These are phyloP conservation scores for Pseudococcus viburni DNA, from an alignment of 2,888 invertebrate species.

Conservation along the genomic window DNA sequence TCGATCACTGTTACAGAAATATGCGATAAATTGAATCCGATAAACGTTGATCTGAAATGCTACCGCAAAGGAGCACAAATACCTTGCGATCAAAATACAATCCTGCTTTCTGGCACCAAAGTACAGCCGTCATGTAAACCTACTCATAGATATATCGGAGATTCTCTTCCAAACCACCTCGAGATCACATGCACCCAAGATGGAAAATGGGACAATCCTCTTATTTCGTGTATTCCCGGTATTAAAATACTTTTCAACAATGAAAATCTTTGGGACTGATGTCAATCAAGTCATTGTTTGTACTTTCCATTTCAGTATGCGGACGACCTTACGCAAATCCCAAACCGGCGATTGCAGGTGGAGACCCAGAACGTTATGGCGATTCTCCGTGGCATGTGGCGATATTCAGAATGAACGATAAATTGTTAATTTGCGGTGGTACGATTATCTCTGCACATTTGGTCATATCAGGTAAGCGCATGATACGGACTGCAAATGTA, in stretches of 20 bases:
- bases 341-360: background rate
- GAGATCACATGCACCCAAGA: background rate
- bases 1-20: too few species aligned
- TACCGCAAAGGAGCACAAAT: too few species aligned
- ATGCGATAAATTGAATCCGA: too few species aligned
- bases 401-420: background rate
- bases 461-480: conserved; percentile 24
- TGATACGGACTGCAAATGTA: too few species aligned
- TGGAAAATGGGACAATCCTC: conserved; percentile 33
- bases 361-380: background rate
- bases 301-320: background rate
- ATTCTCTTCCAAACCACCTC: background rate
- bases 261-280: too few species aligned
- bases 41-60: too few species aligned
- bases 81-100: too few species aligned
- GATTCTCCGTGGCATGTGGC: background rate
- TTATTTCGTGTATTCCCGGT: background rate
- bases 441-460: conserved; percentile 5
- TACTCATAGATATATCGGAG: background rate
- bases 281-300: background rate
- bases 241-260: background rate
- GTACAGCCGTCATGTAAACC: too few species aligned
- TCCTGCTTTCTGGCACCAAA: too few species aligned
- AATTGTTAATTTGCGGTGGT: conserved; percentile 40
- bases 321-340: background rate